Evolutionary conservation across 2,113 vertebrate genomes (phyloP).

Genomic region (Myrmecophaga tridactyla): DNA sequence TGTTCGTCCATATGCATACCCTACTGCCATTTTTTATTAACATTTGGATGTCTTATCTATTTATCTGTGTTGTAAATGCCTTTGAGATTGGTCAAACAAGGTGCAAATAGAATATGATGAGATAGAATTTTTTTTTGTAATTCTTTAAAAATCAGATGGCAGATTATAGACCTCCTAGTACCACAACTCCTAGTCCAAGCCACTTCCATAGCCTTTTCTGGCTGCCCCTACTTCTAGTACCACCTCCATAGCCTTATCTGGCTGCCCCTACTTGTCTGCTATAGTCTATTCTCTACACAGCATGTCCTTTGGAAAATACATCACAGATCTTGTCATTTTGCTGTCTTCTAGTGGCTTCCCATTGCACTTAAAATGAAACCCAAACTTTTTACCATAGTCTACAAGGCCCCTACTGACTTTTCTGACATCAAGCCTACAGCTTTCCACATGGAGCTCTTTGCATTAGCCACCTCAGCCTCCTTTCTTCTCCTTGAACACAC

Average conservation of each 20-base stretch:
- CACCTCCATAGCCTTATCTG: background rate
- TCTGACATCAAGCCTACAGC: background rate
- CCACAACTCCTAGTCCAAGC: background rate
- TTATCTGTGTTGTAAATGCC: background rate
- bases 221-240: too few relatives aligned
- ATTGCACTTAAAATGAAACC: background rate
- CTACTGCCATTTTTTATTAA: background rate
- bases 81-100: background rate
- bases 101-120: background rate
- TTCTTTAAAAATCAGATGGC: background rate
- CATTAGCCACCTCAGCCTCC: background rate
- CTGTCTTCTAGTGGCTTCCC: background rate
- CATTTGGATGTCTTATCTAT: too few relatives aligned
- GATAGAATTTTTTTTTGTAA: background rate
- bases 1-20: background rate
- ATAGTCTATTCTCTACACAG: background rate
- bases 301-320: background rate
- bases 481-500: background rate
- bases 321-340: background rate
- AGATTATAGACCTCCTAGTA: background rate
- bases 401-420: background rate
- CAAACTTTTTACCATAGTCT: accelerated
- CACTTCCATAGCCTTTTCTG: background rate
- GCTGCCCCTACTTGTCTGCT: too few relatives aligned
- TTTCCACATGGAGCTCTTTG: background rate